Evolutionary conservation across 2,113 vertebrate species (phyloP), one percentile per base, ranked within the genome.

Genomic region (Tragelaphus strepsiceros): DNA sequence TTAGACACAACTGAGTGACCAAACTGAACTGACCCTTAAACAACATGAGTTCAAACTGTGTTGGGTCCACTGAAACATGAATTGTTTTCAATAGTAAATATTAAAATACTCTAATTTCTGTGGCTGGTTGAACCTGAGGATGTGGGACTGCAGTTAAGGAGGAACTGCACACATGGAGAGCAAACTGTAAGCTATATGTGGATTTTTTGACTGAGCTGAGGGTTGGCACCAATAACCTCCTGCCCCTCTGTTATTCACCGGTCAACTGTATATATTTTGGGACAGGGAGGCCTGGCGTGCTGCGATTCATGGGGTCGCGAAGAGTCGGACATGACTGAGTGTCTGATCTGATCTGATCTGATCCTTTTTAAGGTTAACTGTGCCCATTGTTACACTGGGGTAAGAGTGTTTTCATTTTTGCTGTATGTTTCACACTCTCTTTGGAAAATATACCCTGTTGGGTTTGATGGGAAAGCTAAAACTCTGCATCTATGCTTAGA

Each of bases 401-500:
- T 59, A 39, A 61, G 26, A 74, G 81, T 78, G 51, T 90, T 95
- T 95, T 85, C 19, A 87, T 30, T 54, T 96, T 93, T 80, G 9
- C 14, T 91, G 2, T 54, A 1, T 74, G 12, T 81, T 90, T 77
- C n/a, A 92, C 12, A 43, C n/a, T 77, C 46, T 84, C 64, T 95
- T 87, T 84, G 53, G 59, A 94, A 98, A 98, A 84, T 51, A 64
- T 16, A 7, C 71, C 74, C 93, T 92, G 53, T 59, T 30, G 22
- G 9, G 19, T 74, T 53, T 97, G 78, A 80, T 96, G 87, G 11
- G 54, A 89, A 98, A 97, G 62, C 11, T 28, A 78, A 95, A 96
- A 43, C 19, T 90, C 56, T 92, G 94, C 16, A 83, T 90, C 59
- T n/a, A n/a, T n/a, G 93, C 77, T 67, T 78, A 26, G 89, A 94